Conservation (phyloP, 2,888 invertebrate species). For the Cryptosula pallasiana region DNA sequence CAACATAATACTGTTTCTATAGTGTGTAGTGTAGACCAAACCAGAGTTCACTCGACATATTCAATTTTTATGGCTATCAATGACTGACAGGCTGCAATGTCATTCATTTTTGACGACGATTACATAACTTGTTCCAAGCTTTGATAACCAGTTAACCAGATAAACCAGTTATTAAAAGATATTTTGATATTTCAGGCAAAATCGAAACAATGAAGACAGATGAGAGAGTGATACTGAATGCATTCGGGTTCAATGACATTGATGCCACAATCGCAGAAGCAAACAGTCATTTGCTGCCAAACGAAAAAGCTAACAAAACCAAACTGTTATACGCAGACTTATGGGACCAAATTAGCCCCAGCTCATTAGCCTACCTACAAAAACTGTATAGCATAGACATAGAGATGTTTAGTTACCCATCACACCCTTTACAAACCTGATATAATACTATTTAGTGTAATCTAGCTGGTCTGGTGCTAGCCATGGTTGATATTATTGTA, state of each 20-base stretch:
- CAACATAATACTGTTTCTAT: too few species aligned
- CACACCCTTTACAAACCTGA: not conserved
- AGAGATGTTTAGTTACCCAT: slow-evolving; percentile 8
- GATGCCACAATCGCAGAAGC: slow-evolving; percentile 8
- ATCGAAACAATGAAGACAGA: slow-evolving; percentile 20
- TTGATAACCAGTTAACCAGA: too few species aligned
- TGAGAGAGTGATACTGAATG: slow-evolving; percentile 16
- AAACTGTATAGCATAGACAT: slow-evolving; percentile 8
- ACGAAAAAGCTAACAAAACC: slow-evolving; percentile 20
- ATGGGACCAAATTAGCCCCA: not conserved
- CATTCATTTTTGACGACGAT: too few species aligned
- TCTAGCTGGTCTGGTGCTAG: too few species aligned
- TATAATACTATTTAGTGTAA: too few species aligned
- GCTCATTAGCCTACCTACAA: not conserved
- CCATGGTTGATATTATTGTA: not conserved
- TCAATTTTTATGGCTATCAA: too few species aligned
- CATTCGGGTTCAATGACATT: slow-evolving; percentile 13
- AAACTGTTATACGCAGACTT: slow-evolving; percentile 5
- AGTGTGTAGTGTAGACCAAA: too few species aligned
- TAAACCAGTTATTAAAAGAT: too few species aligned
- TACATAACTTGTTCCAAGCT: too few species aligned
- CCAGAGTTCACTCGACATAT: too few species aligned
- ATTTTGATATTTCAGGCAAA: slow-evolving; percentile 8
- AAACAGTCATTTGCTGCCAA: slow-evolving; percentile 2
- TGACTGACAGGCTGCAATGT: too few species aligned